Base-by-base conservation (phyloP, 2,797 vertebrate species). In the Nannoperca obscura region DNA sequence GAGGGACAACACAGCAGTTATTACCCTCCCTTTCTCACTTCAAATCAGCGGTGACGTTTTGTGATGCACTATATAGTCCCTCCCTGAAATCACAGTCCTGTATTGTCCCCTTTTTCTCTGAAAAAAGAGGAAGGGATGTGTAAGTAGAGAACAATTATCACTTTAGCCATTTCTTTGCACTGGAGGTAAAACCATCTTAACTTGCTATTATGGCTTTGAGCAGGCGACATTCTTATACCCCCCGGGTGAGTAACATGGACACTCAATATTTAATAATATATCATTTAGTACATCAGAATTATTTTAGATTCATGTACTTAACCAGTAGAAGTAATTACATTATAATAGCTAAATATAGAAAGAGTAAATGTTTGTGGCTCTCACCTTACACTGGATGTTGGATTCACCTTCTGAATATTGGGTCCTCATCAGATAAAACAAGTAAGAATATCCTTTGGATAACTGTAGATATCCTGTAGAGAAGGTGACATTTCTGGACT, bases 151-250 rank as follows among this genome's bases (percentile, higher is more conserved):
- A 67, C 65, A 74, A 64, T 1, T 57, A 53, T 47, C 36, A 47
- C 38, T 71, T 42, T 17, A 82, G 11, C 15, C 22, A 20, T 44
- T 7, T 71, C 10, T 81, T 73, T 69, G 11, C 34, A 38, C 7
- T 54, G 49, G 44, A 71, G 50, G 52, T 77, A n/a, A 83, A 83
- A 69, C 17, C 2, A 20, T 50, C 36, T 38, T 62, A 46, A 20
- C 5, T 72, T 67, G 47, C n/a, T 60, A 81, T 57, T 0, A 94
- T 94, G 91, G 90, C 92, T 78, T 24, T 93, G 73, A 90, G 14
- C 74, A 92, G 93, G 66, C 81, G 93, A 53, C 92, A 94, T 84
- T 95, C 94, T 3, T 93, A 84, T 40, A 92, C 91, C 9, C 92
- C 93, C 1, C 82, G 88, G 92, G 94, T 94, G 82, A 94, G 94